Conservation (phyloP, 2,113 vertebrate species). For the Pholis gunnellus region DNA sequence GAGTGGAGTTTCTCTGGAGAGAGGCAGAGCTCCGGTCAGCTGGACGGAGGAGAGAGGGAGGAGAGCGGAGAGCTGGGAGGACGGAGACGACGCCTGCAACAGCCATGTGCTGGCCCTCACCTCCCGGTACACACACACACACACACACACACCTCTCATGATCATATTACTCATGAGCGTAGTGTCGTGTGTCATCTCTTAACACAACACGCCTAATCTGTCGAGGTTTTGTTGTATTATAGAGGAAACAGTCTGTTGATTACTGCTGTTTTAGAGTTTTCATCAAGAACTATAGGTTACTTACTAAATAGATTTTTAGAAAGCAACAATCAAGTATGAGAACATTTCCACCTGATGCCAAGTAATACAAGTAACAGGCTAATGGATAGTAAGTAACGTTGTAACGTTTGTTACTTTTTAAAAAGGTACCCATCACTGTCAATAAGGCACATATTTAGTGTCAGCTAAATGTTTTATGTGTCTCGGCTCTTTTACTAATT, state of each 20-base stretch:
- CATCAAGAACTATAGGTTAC: too few species aligned
- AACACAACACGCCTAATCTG: not conserved
- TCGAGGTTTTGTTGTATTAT: not conserved
- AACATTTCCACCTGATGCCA: too few species aligned
- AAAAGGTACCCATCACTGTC: too few species aligned
- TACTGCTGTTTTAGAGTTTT: not conserved
- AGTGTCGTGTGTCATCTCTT: not conserved
- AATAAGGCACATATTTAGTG: too few species aligned
- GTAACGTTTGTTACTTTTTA: too few species aligned
- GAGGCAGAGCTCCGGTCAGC: constrained; percentile 34
- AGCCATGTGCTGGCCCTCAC: constrained; percentile 81
- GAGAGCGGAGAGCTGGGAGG: constrained; percentile 73
- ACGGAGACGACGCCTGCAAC: constrained; percentile 76
- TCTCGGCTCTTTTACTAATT: not conserved
- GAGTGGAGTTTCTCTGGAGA: constrained; percentile 50
- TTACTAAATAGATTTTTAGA: not conserved
- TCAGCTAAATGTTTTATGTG: not conserved
- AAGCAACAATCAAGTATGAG: not conserved
- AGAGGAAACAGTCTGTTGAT: not conserved
- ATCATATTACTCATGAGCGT: constrained; percentile 11
- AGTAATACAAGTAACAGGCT: too few species aligned
- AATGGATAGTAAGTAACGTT: too few species aligned
- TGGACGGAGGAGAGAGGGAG: constrained; percentile 60
- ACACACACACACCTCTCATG: not conserved
- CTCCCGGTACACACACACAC: constrained; percentile 76